Conservation (phyloP, 1,140 invertebrate species). For the Druon quercuslanigerum region DNA sequence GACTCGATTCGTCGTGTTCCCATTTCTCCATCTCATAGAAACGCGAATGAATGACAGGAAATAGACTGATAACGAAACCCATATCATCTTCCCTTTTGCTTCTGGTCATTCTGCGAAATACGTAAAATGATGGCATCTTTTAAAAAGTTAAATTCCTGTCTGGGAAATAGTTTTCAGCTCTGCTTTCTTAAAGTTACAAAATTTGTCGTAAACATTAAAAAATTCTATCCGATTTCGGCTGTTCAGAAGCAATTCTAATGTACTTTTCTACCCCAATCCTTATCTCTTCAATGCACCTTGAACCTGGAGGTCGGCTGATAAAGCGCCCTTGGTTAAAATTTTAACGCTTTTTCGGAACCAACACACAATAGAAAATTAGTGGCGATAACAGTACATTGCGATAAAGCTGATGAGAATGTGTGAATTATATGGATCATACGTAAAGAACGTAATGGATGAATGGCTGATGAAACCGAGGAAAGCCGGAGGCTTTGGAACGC, state of each 20-base stretch:
- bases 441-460: constrained; percentile 1
- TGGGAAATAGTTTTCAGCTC: too few species aligned
- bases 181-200: too few species aligned
- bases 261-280: background rate
- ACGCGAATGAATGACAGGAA: constrained; percentile 26
- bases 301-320: background rate
- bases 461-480: background rate
- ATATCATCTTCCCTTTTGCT: constrained; percentile 33
- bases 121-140: background rate
- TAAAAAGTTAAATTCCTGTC: background rate
- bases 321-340: background rate
- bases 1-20: constrained; percentile 45
- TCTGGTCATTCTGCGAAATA: constrained; percentile 21
- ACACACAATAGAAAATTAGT: background rate
- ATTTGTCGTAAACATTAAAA: too few species aligned
- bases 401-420: constrained; percentile 4
- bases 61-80: constrained; percentile 49
- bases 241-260: background rate
- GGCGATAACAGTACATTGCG: background rate
- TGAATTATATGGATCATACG: constrained; percentile 4
- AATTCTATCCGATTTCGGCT: too few species aligned
- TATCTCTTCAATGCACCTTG: background rate
- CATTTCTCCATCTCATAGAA: constrained; percentile 43
- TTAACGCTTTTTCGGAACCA: background rate
- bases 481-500: constrained; percentile 14